Percentiles rank a stretch among this genome's conserved stretches.
phyloP scores from a whole-genome alignment of 2,888 invertebrate species.

The Lasioglossum oenotherae region DNA sequence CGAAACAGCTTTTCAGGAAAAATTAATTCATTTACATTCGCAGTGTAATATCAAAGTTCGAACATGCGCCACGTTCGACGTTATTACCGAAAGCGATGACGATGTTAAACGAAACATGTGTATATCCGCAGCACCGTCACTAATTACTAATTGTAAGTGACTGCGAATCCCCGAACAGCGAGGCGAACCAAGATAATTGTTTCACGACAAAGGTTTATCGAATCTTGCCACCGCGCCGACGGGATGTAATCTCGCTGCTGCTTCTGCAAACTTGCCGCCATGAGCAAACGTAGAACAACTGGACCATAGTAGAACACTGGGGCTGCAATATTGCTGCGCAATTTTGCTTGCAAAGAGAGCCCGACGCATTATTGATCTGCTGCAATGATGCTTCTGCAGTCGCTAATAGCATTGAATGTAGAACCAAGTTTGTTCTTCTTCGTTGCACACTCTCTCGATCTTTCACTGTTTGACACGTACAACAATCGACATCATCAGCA shows the following conservation, averaged over 20 bases:
- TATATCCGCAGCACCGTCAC: constrained; percentile 4
- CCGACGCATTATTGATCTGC: background rate
- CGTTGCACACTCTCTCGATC: background rate
- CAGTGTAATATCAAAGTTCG: background rate
- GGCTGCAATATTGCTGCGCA: background rate
- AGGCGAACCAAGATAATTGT: constrained; percentile 43
- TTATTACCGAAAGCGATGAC: background rate
- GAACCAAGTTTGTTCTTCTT: background rate
- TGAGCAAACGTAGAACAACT: constrained; percentile 29
- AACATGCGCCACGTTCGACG: background rate
- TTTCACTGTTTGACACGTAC: background rate
- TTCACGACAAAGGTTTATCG: constrained; percentile 48
- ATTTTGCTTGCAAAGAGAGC: constrained; percentile 11
- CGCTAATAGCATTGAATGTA: background rate
- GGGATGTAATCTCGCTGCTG: constrained; percentile 45
- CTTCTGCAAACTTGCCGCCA: constrained; percentile 42
- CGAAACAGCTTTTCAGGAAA: background rate
- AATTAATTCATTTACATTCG: background rate
- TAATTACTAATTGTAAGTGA: constrained; percentile 44
- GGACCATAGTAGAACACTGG: background rate
- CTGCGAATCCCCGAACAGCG: constrained; percentile 27
- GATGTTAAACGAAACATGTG: constrained; percentile 30
- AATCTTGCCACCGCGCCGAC: constrained; percentile 32
- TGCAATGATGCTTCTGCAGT: background rate
- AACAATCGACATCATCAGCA: background rate